Base-by-base conservation (phyloP, 1,140 invertebrate species). In the Pogonus chalceus region DNA sequence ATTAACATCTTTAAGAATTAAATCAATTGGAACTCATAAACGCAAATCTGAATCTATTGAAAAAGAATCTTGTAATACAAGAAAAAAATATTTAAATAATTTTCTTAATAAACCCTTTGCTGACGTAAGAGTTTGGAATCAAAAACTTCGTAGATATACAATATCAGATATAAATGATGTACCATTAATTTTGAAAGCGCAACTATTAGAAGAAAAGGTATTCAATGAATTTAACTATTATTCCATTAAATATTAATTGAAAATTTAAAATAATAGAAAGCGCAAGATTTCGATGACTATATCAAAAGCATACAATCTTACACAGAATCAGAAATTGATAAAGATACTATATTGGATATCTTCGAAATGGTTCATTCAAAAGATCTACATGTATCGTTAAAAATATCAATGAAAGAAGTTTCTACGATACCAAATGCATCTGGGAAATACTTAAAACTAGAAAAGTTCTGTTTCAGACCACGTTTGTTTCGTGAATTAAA, bases 201-300 rank as follows among this genome's bases (percentile, higher is more conserved):
- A 76, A 60, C 70, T 75, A 39, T 64, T 74, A 50, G 71, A 73
- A 2, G 71, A 74, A 63, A 67, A 72, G 58, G 74, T 73, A 63
- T 18, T 24, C 9, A 18, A 43, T 9, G 9, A 43, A 10, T 43
- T 18, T 10, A 43, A 43, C 18, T 43, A n/a, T n/a, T n/a, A n/a
- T n/a, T n/a, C n/a, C 35, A 46, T 48, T 16, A 20, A 48, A 22
- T 53, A 2, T 51, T 50, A 10, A 39, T 21, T 46, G 2, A 35
- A 14, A 37, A 7, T 23, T 23, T 16, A 2, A 9, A 23, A 47
- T 43, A 10, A 18, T 43, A 76, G 72, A 76, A 76, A 39, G 71
- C 73, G 10, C 66, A 66, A 50, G 77, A 82, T 46, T 82, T 82
- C 58, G 79, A 76, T 53, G 69, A 78, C 1, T 83, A 80, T 80